A percentile compares a stretch with the other conserved stretches of the same genome.
Evolutionary conservation across 1,140 invertebrate species (phyloP).

Genomic region (Gonatopus flavifemur): DNA sequence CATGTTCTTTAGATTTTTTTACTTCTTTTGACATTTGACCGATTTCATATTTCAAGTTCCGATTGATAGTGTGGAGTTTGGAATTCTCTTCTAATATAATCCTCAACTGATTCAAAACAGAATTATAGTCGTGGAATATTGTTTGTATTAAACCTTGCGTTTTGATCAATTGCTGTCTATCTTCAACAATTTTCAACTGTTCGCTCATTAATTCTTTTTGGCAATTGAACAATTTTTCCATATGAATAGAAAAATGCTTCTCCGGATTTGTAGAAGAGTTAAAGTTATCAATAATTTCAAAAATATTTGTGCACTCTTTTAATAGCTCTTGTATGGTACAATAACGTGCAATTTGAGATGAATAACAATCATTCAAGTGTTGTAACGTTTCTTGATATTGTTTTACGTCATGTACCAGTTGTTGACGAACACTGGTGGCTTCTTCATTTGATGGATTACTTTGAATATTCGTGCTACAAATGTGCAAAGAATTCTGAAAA

Average conservation of each 20-base stretch:
- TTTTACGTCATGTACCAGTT: conserved; percentile 50
- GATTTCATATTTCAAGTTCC: conserved; percentile 17
- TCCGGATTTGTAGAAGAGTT: neutral
- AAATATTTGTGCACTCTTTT: conserved; percentile 25
- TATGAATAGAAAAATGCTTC: conserved; percentile 1
- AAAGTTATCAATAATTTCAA: conserved; percentile 19
- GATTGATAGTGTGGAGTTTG: conserved; percentile 21
- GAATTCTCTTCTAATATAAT: conserved; percentile 32
- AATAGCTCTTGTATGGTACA: conserved; percentile 27
- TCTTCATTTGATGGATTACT: conserved; percentile 28
- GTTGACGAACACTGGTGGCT: conserved; percentile 26
- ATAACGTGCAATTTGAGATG: conserved; percentile 22
- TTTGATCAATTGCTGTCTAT: conserved; percentile 33
- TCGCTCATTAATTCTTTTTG: conserved; percentile 27
- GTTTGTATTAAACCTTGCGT: conserved; percentile 39
- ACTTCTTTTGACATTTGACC: conserved; percentile 3
- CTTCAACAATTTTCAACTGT: conserved; percentile 27
- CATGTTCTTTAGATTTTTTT: conserved; percentile 4
- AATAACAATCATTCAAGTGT: conserved; percentile 41
- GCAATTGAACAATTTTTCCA: conserved; percentile 20
- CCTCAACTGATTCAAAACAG: conserved; percentile 34
- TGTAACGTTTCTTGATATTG: conserved; percentile 54
- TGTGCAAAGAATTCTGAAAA: conserved; percentile 40
- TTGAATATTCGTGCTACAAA: conserved; percentile 46
- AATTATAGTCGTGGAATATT: conserved; percentile 43